Base-by-base conservation (phyloP, 2,113 vertebrate species). In the Vanacampus margaritifer region DNA sequence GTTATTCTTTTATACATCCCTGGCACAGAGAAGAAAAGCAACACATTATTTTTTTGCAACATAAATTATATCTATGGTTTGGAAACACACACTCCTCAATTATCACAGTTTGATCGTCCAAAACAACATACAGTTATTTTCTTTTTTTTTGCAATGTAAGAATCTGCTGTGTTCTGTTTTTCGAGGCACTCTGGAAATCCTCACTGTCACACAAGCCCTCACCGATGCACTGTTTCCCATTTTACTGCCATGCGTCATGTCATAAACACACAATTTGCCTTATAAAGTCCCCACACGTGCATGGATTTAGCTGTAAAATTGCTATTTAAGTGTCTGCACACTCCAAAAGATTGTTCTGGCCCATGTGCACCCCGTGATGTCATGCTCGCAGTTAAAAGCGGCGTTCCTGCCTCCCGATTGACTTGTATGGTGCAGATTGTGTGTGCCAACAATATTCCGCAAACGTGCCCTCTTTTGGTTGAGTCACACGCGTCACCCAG, bases 141-240 rank as follows among this genome's bases (percentile, higher is more conserved):
- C 10, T 41, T 41, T 41, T 13, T 41, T 41, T 13, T 13, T 11
- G 2, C 10, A 13, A 13, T 41, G 11, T 41, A 37, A 60, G 13
- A 6, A 37, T 36, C 21, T 14, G 2, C 23, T 26, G 24, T 10
- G 35, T 23, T 43, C 43, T 12, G 23, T 5, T 62, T 24, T 13
- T 16, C 26, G 37, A 26, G 23, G 23, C 6, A 58, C 68, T 72
- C 89, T 91, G 88, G 83, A 85, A 82, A 81, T 26, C 79, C 73
- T 88, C 88, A 89, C 76, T 86, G 87, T 87, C 87, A 88, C 81
- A 82, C 73, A 46, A 26, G 69, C 74, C 71, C 63, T 67, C 43
- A 0, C 73, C 74, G 68, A 81, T 80, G 66, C 79, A 84, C 53
- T 65, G 54, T 80, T 87, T 88, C 85, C 81, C n/a, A 65, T 80